Conservation (phyloP, 2,113 vertebrate species). For the Sterna hirundo region DNA sequence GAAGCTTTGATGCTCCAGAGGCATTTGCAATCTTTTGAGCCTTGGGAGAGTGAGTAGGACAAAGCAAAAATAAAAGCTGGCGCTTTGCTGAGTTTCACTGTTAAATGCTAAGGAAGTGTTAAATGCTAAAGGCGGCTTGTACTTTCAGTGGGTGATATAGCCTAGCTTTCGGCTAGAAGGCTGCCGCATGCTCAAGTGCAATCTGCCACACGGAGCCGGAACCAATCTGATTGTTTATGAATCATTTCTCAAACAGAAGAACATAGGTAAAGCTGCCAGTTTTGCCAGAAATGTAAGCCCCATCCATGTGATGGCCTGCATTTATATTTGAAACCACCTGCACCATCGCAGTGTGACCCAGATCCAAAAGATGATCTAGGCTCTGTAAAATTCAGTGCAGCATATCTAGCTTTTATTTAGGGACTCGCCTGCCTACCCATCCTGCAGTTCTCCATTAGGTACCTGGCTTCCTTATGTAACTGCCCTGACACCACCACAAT, state of each 20-base stretch:
- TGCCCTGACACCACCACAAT: not conserved
- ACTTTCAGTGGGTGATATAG: slow-evolving; percentile 3
- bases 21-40: slow-evolving; percentile 17
- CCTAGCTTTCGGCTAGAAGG: not conserved
- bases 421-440: accelerated
- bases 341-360: not conserved
- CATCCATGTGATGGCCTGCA: not conserved
- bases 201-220: slow-evolving; percentile 12
- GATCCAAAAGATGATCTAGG: not conserved
- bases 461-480: not conserved
- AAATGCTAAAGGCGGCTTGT: slow-evolving; percentile 14
- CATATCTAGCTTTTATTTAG: not conserved
- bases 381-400: not conserved
- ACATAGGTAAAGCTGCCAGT: not conserved
- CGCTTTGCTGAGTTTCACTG: not conserved
- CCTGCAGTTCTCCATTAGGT: not conserved
- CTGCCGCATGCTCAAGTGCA: not conserved
- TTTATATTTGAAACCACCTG: not conserved
- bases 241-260: slow-evolving; percentile 27
- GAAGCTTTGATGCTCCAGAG: slow-evolving; percentile 10
- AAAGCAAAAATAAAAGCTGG: slow-evolving; percentile 18
- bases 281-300: not conserved
- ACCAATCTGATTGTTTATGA: slow-evolving; percentile 36
- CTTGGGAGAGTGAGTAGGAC: not conserved
- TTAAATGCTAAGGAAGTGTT: slow-evolving; percentile 22